These are phyloP conservation scores for Chrysomallon squamiferum DNA, from an alignment of 1,140 invertebrate species.

Conservation along the genomic window DNA sequence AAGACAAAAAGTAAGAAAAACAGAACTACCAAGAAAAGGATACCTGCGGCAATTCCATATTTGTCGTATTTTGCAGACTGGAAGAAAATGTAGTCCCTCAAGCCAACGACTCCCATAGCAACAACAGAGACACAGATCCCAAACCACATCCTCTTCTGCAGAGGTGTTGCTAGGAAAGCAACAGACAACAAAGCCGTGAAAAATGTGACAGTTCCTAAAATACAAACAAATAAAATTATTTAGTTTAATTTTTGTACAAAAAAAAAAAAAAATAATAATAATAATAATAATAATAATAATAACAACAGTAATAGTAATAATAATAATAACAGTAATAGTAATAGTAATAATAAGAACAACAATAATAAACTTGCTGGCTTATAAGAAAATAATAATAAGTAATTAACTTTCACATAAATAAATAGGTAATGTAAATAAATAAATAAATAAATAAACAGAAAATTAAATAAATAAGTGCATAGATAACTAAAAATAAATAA, in stretches of 20 bases:
- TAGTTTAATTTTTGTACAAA: too few relatives aligned
- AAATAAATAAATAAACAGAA: too few relatives aligned
- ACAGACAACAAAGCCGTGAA: slow-evolving; percentile 82
- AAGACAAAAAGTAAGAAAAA: neutral
- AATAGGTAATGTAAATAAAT: too few relatives aligned
- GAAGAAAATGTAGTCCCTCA: slow-evolving; percentile 74
- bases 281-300: neutral
- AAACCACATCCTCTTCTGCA: slow-evolving; percentile 76
- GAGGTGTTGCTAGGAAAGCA: slow-evolving; percentile 79
- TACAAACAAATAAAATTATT: slow-evolving; percentile 2
- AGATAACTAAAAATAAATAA: too few relatives aligned
- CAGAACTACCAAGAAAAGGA: too few relatives aligned
- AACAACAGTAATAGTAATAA: too few relatives aligned
- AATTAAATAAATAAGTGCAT: too few relatives aligned
- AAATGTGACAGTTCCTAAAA: slow-evolving; percentile 84
- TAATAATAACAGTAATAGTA: too few relatives aligned
- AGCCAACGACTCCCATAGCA: slow-evolving; percentile 83
- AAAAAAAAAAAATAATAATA: neutral
- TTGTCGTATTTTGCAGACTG: slow-evolving; percentile 65
- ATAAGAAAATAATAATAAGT: too few relatives aligned
- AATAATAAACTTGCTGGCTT: too few relatives aligned
- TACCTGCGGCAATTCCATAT: slow-evolving; percentile 70
- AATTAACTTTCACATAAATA: too few relatives aligned
- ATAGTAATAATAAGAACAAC: too few relatives aligned
- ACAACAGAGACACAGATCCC: slow-evolving; percentile 82